phyloP scores from a whole-genome alignment of 92 coral and sea anemone species.

The Phenganax subtilis region DNA sequence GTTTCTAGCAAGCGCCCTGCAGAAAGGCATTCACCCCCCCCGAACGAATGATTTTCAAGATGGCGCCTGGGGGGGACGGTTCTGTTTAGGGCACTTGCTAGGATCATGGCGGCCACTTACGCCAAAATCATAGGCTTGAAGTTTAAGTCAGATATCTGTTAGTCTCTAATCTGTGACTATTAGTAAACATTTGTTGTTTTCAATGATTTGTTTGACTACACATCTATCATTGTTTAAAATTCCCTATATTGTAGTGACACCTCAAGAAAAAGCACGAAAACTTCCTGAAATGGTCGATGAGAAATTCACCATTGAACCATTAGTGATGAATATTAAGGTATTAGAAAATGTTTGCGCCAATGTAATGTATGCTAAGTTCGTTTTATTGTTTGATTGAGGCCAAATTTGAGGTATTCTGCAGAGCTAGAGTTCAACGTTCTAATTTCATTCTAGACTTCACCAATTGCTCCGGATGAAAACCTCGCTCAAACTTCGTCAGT shows the following conservation, averaged over 20 bases:
- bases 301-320: constrained; percentile 25
- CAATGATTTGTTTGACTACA: neutral
- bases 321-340: constrained; percentile 6
- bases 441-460: neutral
- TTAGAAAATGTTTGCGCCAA: neutral
- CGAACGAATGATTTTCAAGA: too few species aligned
- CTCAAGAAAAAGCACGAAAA: constrained; percentile 20
- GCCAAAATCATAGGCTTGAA: too few species aligned
- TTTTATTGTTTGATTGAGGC: neutral
- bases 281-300: constrained; percentile 27
- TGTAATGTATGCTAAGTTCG: neutral
- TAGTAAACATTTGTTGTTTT: too few species aligned
- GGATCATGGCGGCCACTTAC: too few species aligned
- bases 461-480: neutral
- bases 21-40: too few species aligned
- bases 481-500: constrained; percentile 9
- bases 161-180: too few species aligned
- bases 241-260: neutral
- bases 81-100: too few species aligned
- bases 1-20: too few species aligned
- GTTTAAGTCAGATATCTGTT: too few species aligned
- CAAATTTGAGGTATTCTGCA: neutral
- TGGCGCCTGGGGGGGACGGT: too few species aligned
- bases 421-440: neutral
- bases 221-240: neutral